phyloP scores from a whole-genome alignment of 2,113 vertebrate genomes.

The Jaculus jaculus region DNA sequence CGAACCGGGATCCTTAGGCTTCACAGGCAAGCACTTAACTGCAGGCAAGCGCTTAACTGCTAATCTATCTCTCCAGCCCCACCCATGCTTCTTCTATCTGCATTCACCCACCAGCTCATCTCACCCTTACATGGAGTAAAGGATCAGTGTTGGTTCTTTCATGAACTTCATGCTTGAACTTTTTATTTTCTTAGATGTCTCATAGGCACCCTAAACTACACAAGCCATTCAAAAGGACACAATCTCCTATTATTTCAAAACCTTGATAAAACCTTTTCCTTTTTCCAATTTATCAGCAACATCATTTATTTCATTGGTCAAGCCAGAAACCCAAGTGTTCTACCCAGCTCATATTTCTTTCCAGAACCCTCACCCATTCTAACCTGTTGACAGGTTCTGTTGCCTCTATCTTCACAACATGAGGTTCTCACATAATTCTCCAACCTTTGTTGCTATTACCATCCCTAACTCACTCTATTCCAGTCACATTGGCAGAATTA shows the following conservation, averaged over 20 bases:
- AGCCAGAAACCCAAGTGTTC: neutral
- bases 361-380: neutral
- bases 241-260: neutral
- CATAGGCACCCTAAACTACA: neutral
- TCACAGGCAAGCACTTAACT: too few species aligned
- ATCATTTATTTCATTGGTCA: neutral
- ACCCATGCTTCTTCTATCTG: neutral
- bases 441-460: neutral
- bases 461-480: neutral
- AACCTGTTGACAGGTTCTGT: neutral
- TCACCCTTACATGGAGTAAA: neutral
- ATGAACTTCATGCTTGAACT: neutral
- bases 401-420: neutral
- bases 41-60: too few species aligned
- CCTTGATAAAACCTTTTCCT: neutral
- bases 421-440: neutral
- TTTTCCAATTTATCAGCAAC: neutral
- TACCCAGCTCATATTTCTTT: neutral
- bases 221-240: neutral
- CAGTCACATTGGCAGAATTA: neutral
- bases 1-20: too few species aligned
- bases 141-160: neutral
- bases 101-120: neutral
- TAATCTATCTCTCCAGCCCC: too few species aligned
- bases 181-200: neutral